Conservation (phyloP, 2,113 vertebrate species). For the Notarius lentiginosus region DNA sequence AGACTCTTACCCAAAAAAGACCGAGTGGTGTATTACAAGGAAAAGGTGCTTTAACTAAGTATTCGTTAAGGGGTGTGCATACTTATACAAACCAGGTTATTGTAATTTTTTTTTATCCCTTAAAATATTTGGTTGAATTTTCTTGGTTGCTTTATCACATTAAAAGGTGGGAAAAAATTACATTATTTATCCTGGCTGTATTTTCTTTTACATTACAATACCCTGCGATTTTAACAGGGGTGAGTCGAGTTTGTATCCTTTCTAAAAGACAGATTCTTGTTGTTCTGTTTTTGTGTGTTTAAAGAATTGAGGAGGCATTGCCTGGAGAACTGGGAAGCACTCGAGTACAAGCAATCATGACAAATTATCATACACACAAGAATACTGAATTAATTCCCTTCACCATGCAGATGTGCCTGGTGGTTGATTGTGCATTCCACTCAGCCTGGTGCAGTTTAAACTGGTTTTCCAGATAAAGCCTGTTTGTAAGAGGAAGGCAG, state of each 20-base stretch:
- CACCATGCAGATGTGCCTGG: neutral
- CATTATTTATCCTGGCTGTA: neutral
- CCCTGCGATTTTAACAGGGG: neutral
- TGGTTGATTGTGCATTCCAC: neutral
- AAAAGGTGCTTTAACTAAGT: neutral
- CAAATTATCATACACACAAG: neutral
- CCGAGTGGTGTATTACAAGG: neutral
- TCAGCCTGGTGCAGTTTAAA: conserved; percentile 52
- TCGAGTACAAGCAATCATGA: neutral
- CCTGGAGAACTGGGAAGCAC: neutral
- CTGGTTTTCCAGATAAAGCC: conserved; percentile 55
- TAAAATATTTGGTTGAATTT: neutral
- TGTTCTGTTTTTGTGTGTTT: neutral
- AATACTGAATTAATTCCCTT: neutral
- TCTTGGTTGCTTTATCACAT: neutral
- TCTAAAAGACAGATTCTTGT: neutral
- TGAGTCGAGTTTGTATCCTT: neutral
- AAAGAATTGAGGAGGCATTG: neutral
- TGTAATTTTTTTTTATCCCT: neutral
- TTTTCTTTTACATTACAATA: neutral
- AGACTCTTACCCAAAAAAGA: too few species aligned
- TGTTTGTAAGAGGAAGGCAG: conserved; percentile 54
- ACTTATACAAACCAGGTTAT: too few species aligned
- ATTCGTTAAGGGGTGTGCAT: neutral
- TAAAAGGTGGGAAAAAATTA: neutral